These are phyloP conservation scores for Channallabes apus DNA, from an alignment of 2,797 vertebrate genomes.

Conservation along the genomic window DNA sequence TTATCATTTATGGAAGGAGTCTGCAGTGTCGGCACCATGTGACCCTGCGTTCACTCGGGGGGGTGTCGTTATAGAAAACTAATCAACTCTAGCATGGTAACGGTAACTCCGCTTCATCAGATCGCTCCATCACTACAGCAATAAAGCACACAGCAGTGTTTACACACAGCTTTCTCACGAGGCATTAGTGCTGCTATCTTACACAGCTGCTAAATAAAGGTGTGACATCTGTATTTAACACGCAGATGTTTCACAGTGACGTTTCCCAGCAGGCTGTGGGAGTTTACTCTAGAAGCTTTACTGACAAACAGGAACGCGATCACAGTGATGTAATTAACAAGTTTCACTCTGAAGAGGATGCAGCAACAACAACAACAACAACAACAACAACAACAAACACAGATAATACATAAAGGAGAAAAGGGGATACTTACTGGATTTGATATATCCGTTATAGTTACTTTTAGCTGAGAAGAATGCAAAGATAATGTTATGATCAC, in stretches of 20 bases:
- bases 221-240: background rate
- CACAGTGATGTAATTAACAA: background rate
- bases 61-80: background rate
- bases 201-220: background rate
- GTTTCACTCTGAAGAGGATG: conserved; percentile 2
- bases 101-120: background rate
- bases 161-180: background rate
- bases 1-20: background rate
- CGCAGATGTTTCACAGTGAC: background rate
- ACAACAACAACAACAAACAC: background rate
- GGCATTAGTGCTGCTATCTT: background rate
- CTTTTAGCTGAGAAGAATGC: conserved; percentile 80
- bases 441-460: conserved; percentile 85
- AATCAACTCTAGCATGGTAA: background rate
- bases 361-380: conserved; percentile 53
- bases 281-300: background rate
- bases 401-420: conserved; percentile 33
- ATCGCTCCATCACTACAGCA: background rate
- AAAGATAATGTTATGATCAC: conserved; percentile 71
- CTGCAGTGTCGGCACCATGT: background rate
- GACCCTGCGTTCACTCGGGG: background rate
- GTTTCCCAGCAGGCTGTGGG: background rate
- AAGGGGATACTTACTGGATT: conserved; percentile 80
- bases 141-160: background rate
- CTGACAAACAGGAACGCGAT: background rate